phyloP scores from a whole-genome alignment of 2,113 vertebrate genomes.

The Dunckerocampus dactyliophorus region DNA sequence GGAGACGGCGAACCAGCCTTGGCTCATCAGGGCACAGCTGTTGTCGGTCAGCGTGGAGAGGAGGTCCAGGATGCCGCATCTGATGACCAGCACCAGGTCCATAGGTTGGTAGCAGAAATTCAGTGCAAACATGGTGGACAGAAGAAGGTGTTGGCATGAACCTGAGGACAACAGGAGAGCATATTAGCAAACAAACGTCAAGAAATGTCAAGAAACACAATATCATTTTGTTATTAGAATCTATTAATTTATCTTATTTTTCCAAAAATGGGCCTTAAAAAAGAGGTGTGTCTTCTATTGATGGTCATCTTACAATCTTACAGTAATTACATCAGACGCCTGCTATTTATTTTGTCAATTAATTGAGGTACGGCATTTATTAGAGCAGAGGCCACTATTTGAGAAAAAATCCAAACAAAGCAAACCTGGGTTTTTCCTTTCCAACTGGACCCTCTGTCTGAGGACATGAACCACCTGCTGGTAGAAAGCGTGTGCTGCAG shows the following conservation, averaged over 20 bases:
- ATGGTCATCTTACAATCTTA: too few relatives aligned
- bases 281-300: too few relatives aligned
- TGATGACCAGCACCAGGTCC: constrained; percentile 73
- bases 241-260: too few relatives aligned
- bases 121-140: constrained; percentile 76
- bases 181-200: neutral
- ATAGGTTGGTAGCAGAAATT: constrained; percentile 75
- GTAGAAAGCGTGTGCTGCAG: constrained; percentile 73
- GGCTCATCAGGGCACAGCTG: constrained; percentile 73
- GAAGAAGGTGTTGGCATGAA: constrained; percentile 72
- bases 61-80: constrained; percentile 72
- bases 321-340: too few relatives aligned
- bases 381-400: neutral
- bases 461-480: constrained; percentile 76
- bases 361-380: too few relatives aligned
- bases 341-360: too few relatives aligned
- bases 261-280: too few relatives aligned
- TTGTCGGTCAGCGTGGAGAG: constrained; percentile 73
- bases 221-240: too few relatives aligned
- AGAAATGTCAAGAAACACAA: too few relatives aligned
- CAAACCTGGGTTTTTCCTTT: constrained; percentile 68
- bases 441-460: constrained; percentile 62
- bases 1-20: constrained; percentile 73
- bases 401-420: neutral
- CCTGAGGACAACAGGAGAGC: constrained; percentile 46